These are phyloP conservation scores for Salarias fasciatus DNA, from an alignment of 2,797 vertebrate species.

Conservation along the genomic window DNA sequence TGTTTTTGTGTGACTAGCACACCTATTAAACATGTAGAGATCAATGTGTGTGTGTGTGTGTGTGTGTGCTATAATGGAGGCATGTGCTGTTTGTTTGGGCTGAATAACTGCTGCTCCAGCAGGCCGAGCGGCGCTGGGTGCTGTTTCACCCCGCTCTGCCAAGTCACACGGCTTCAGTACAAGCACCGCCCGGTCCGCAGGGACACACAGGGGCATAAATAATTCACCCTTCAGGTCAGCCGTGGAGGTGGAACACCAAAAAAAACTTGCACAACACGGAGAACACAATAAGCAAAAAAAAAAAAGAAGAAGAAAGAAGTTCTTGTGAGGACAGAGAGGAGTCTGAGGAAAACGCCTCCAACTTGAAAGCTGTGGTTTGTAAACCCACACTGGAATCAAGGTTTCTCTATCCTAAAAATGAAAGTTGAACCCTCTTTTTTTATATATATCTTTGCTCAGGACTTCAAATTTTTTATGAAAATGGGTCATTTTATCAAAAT, in stretches of 20 bases:
- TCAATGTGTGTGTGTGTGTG: background rate
- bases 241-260: constrained; percentile 49
- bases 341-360: constrained; percentile 38
- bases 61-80: constrained; percentile 4
- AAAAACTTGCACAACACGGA: constrained; percentile 46
- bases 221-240: constrained; percentile 71
- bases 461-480: too few species aligned
- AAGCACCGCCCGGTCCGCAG: constrained; percentile 55
- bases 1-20: too few species aligned
- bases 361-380: constrained; percentile 58
- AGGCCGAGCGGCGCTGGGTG: constrained; percentile 32
- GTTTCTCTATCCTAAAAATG: too few species aligned
- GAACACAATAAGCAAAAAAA: constrained; percentile 32
- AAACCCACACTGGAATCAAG: constrained; percentile 7
- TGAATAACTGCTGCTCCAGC: constrained; percentile 35
- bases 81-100: background rate
- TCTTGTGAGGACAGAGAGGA: constrained; percentile 37
- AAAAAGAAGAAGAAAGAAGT: constrained; percentile 16
- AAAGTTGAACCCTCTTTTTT: constrained; percentile 9
- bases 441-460: too few species aligned
- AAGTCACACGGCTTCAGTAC: constrained; percentile 65
- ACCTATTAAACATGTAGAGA: too few species aligned
- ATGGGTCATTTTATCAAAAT: too few species aligned
- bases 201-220: constrained; percentile 88
- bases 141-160: constrained; percentile 48